Percentiles rank a stretch among this genome's conserved stretches.
phyloP scores from a whole-genome alignment of 1,140 invertebrate genomes.

The Zaprionus tsacasi region DNA sequence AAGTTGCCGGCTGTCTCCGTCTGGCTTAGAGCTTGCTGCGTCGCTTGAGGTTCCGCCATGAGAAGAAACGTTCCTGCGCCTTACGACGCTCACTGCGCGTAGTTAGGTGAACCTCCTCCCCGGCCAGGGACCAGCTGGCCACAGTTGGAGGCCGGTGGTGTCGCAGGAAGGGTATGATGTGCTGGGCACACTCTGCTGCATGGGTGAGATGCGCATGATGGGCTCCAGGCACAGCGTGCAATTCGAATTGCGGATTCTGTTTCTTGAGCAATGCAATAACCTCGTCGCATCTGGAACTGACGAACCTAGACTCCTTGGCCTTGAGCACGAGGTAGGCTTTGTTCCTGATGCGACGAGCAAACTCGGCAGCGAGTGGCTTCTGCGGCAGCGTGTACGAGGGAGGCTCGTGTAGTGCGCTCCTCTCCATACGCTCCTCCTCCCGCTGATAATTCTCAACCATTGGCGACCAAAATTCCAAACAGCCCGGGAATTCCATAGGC shows the following conservation, averaged over 20 bases:
- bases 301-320: conserved; percentile 34
- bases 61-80: conserved; percentile 23
- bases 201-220: conserved; percentile 89
- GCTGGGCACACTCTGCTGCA: conserved; percentile 85
- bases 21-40: conserved; percentile 11
- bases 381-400: conserved; percentile 86
- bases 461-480: too few relatives aligned
- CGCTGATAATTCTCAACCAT: conserved; percentile 73
- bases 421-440: conserved; percentile 55
- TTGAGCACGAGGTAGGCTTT: conserved; percentile 72
- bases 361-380: conserved; percentile 40
- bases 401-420: conserved; percentile 81
- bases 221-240: conserved; percentile 86
- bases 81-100: conserved; percentile 6
- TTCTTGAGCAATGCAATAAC: conserved; percentile 85
- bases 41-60: conserved; percentile 3
- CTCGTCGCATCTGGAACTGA: conserved; percentile 54
- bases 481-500: neutral
- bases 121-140: conserved; percentile 23
- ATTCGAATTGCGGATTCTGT: conserved; percentile 86
- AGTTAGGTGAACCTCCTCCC: conserved; percentile 2
- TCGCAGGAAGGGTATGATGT: conserved; percentile 85
- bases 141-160: conserved; percentile 50
- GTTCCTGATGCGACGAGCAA: conserved; percentile 50
- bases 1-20: neutral